Conservation (phyloP, 2,113 vertebrate genomes). For the Chitala chitala region DNA sequence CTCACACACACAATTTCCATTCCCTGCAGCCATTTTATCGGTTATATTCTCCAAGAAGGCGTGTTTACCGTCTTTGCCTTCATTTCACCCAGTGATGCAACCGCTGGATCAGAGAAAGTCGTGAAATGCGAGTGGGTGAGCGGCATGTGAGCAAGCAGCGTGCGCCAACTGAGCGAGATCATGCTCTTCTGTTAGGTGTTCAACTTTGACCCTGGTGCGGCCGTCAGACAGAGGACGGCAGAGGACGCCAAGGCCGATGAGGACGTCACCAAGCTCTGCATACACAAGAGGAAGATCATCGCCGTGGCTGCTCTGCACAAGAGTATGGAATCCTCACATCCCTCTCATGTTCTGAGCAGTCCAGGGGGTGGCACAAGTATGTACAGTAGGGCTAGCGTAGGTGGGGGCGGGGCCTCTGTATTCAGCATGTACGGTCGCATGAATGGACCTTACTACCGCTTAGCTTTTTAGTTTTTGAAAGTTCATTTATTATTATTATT, state of each 20-base stretch:
- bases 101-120: no score
- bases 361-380: slow-evolving; percentile 79
- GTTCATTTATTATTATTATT: no score
- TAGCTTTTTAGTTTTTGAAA: no score
- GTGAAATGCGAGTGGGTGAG: no score
- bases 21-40: neutral
- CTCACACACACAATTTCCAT: neutral
- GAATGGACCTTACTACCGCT: no score
- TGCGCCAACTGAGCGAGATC: neutral
- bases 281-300: slow-evolving; percentile 96
- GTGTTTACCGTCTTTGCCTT: neutral
- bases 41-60: neutral
- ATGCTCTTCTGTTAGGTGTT: slow-evolving; percentile 72
- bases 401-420: neutral
- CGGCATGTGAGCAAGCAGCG: no score
- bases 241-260: slow-evolving; percentile 95
- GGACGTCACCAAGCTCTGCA: slow-evolving; percentile 98
- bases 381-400: slow-evolving; percentile 28
- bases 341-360: slow-evolving; percentile 80
- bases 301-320: slow-evolving; percentile 94
- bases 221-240: slow-evolving; percentile 91
- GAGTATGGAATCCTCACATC: slow-evolving; percentile 90
- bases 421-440: no score
- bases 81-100: neutral
- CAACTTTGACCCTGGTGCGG: slow-evolving; percentile 90